These are phyloP conservation scores for Cheirogaleus major DNA, from an alignment of 2,797 vertebrate species.

Conservation along the genomic window DNA sequence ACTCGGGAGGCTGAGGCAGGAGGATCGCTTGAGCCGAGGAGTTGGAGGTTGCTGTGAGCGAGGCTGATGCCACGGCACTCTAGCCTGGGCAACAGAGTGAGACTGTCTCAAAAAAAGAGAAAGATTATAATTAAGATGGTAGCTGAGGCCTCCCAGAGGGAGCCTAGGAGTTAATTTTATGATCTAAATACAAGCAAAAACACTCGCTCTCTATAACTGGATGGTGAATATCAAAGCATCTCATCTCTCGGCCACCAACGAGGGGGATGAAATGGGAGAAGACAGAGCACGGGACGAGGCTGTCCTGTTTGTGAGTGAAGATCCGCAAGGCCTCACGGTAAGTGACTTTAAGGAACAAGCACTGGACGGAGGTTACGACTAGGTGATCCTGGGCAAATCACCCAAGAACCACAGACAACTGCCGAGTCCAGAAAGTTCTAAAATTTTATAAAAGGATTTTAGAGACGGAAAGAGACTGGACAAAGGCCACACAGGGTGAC, in stretches of 20 bases:
- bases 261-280: neutral
- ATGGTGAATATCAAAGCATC: neutral
- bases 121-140: neutral
- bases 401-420: neutral
- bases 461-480: neutral
- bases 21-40: no score
- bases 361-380: neutral
- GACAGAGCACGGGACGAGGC: no score
- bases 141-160: neutral
- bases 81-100: no score
- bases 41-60: no score
- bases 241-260: neutral
- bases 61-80: no score
- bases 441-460: neutral
- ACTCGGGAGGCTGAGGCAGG: no score
- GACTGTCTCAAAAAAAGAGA: neutral
- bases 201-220: rapidly evolving
- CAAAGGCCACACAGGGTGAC: neutral
- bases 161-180: neutral
- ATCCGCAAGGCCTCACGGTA: neutral
- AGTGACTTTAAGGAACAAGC: neutral
- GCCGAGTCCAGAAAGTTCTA: neutral
- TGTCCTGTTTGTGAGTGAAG: no score
- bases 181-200: neutral
- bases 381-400: neutral